A percentile compares a stretch with the other conserved stretches of the same genome.
These are phyloP conservation scores for Sebastes taczanowskii DNA, from an alignment of 2,797 vertebrate species.

Conservation along the genomic window DNA sequence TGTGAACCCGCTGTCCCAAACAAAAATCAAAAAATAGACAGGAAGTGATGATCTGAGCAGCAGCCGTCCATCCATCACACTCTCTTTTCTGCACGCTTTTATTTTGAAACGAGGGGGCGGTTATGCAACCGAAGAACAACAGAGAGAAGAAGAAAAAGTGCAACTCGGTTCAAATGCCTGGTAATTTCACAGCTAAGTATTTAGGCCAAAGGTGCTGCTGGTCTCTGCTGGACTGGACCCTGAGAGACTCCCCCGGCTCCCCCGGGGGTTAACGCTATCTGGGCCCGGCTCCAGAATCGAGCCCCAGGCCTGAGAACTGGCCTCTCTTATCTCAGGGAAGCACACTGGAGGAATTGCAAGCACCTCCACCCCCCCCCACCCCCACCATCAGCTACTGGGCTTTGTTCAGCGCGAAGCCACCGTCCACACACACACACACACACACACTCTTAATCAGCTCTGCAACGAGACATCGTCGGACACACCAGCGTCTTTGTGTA, in stretches of 20 bases:
- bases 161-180: slow-evolving; percentile 39
- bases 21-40: not conserved
- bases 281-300: slow-evolving; percentile 68
- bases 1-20: not conserved
- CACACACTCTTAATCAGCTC: slow-evolving; percentile 13
- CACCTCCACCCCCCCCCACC: slow-evolving; percentile 48
- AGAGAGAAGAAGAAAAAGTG: slow-evolving; percentile 27
- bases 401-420: slow-evolving; percentile 61
- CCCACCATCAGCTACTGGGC: slow-evolving; percentile 50
- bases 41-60: slow-evolving; percentile 18
- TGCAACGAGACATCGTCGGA: not conserved
- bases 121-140: slow-evolving; percentile 64
- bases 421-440: slow-evolving; percentile 8
- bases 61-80: slow-evolving; percentile 4
- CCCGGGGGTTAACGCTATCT: slow-evolving; percentile 35
- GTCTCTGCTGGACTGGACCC: slow-evolving; percentile 20
- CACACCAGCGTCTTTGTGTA: slow-evolving; percentile 13
- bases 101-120: slow-evolving; percentile 29
- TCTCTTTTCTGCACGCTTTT: slow-evolving; percentile 18
- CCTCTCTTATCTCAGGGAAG: slow-evolving; percentile 82
- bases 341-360: slow-evolving; percentile 77
- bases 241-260: slow-evolving; percentile 27
- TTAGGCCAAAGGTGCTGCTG: slow-evolving; percentile 72
- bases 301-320: slow-evolving; percentile 69
- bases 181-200: slow-evolving; percentile 63